Base-by-base conservation (phyloP, 2,113 vertebrate genomes). In the Melierax canorus region DNA sequence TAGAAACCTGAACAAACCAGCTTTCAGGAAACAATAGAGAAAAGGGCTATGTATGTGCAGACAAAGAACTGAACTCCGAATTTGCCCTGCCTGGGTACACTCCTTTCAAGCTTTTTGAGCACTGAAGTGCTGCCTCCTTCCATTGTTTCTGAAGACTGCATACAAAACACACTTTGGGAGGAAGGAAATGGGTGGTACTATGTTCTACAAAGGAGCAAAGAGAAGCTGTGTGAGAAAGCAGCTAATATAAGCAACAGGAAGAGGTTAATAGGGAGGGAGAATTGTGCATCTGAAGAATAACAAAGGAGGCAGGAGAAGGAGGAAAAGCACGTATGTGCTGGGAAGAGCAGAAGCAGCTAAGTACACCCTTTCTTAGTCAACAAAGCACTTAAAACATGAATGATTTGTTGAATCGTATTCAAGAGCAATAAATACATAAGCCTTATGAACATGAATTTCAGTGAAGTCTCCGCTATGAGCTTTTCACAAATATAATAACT, bases 171-270 rank as follows among this genome's bases (percentile, higher is more conserved):
- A 30, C 56, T 83, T 55, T 11, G 38, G 60, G 51, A 96, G 93
- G 89, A 96, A 97, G 96, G 96, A 96, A 97, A 95, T 56, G 94
- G 94, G 93, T 95, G 94, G 93, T 78, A 15, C 48, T 15, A 2
- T 14, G 60, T 30, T 78, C 79, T n/a, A 84, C 91, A 97, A 92
- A 91, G 69, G 48, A 94, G 93, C 41, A 68, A 68, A 78, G 64
- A 86, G 83, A 80, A 84, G 64, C 91, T 71, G 63, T 39, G 60
- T 89, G 94, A 96, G 94, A 94, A 97, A 84, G 64, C 86, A 78
- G 76, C 76, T 84, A 81, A 95, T 63, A 72, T 2, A 92, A 96
- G 91, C 72, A 91, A 95, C 86, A 94, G 94, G 93, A 96, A 95
- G 46, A 92, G 68, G 89, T 94, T 86, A 95, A 92, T 12, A 59